A percentile compares a stretch with the other conserved stretches of the same genome.
Conservation (phyloP, 2,888 invertebrate species). For the Azorinus chamasolen region DNA sequence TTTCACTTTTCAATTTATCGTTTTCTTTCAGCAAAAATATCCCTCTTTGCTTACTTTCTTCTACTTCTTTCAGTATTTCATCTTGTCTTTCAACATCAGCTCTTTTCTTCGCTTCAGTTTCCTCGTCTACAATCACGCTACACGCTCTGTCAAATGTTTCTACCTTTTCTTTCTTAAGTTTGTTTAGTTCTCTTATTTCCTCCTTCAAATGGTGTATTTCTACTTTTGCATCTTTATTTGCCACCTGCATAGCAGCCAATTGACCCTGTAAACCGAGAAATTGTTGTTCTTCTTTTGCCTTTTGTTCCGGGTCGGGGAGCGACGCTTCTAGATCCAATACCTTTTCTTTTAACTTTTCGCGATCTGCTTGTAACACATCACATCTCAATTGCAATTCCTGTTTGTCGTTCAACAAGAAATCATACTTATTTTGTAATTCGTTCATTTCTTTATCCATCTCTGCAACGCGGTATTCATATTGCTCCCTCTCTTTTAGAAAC, state of each 20-base stretch:
- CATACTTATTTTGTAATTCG: slow-evolving; percentile 52
- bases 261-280: slow-evolving; percentile 54
- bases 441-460: slow-evolving; percentile 55
- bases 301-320: slow-evolving; percentile 53
- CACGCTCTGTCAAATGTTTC: slow-evolving; percentile 47
- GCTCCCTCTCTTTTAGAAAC: slow-evolving; percentile 61
- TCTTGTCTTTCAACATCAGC: slow-evolving; percentile 26
- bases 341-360: slow-evolving; percentile 50
- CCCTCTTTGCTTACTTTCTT: slow-evolving; percentile 36
- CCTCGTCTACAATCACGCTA: slow-evolving; percentile 44
- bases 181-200: slow-evolving; percentile 46
- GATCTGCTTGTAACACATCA: slow-evolving; percentile 57
- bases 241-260: slow-evolving; percentile 49
- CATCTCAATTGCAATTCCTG: slow-evolving; percentile 56
- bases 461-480: slow-evolving; percentile 54
- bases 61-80: slow-evolving; percentile 38
- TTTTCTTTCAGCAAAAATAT: slow-evolving; percentile 50
- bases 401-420: slow-evolving; percentile 42
- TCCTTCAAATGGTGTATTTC: slow-evolving; percentile 46
- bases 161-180: slow-evolving; percentile 36
- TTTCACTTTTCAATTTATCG: slow-evolving; percentile 48
- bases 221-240: slow-evolving; percentile 54
- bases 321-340: slow-evolving; percentile 49
- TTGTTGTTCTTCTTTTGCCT: slow-evolving; percentile 61
- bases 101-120: slow-evolving; percentile 31